Conservation (phyloP, 2,797 vertebrate species). For the Odontamblyopus rebecca region DNA sequence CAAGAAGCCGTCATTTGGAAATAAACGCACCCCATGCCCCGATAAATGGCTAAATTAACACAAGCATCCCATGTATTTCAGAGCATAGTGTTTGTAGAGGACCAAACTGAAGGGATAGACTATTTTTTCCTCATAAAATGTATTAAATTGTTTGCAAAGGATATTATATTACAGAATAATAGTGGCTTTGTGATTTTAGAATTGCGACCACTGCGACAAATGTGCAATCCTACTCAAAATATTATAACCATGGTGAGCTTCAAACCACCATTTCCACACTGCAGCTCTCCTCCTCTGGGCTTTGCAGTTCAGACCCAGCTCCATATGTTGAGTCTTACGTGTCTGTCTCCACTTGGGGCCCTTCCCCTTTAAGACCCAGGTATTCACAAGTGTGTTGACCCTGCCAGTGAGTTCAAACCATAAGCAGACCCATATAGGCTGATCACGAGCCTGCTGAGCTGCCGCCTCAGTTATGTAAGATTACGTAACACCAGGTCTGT, state of each 20-base stretch:
- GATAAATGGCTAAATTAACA: background rate
- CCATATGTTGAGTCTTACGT: constrained; percentile 45
- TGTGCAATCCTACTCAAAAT: background rate
- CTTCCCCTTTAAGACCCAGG: constrained; percentile 70
- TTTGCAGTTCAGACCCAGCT: constrained; percentile 35
- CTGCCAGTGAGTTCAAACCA: constrained; percentile 74
- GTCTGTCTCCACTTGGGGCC: constrained; percentile 44
- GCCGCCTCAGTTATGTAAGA: constrained; percentile 78
- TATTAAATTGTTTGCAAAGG: background rate
- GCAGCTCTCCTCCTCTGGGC: background rate
- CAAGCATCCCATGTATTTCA: no score
- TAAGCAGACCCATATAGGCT: constrained; percentile 74
- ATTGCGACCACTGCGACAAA: background rate
- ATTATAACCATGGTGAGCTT: background rate
- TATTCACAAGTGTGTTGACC: constrained; percentile 66
- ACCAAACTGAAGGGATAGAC: background rate
- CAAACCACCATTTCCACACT: background rate
- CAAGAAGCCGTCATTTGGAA: background rate
- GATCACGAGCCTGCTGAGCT: constrained; percentile 76
- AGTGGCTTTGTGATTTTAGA: background rate
- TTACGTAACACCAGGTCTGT: constrained; percentile 78
- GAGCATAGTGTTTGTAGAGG: background rate
- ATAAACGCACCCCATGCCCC: background rate
- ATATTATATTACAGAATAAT: background rate
- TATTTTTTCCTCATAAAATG: background rate